Conservation (phyloP, 2,113 vertebrate species). For the Prunella himalayana region DNA sequence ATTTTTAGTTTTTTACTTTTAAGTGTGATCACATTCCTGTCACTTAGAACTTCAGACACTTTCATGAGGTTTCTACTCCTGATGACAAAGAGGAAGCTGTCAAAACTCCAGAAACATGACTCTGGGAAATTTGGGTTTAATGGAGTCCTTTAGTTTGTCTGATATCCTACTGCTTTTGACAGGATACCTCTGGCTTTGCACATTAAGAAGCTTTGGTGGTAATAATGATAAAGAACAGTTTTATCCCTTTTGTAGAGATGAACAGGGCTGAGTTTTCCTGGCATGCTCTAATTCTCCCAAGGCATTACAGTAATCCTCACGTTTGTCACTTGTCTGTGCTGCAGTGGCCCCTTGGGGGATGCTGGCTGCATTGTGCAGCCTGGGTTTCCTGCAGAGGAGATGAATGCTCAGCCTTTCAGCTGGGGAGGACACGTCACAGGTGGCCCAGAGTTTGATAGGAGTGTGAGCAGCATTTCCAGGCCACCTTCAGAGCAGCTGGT, state of each 20-base stretch:
- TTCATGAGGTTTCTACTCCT: background rate
- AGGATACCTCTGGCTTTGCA: background rate
- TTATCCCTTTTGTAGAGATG: conserved; percentile 6
- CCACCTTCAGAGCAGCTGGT: background rate
- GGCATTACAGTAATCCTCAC: conserved; percentile 6
- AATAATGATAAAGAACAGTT: background rate
- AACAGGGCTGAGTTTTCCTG: background rate
- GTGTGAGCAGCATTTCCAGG: background rate
- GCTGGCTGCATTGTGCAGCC: background rate
- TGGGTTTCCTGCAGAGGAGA: background rate
- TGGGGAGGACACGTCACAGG: background rate
- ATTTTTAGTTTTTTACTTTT: background rate
- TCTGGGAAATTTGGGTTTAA: background rate
- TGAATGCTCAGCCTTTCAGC: background rate
- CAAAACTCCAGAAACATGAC: background rate
- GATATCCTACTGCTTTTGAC: background rate
- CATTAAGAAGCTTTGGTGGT: background rate
- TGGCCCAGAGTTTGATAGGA: background rate
- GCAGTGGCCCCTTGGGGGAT: background rate
- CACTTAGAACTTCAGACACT: conserved; percentile 22
- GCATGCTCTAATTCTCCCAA: background rate
- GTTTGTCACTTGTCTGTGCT: background rate
- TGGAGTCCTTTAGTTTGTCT: background rate
- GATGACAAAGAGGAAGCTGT: background rate
- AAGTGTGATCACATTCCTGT: conserved; percentile 19